Percentiles rank a stretch among this genome's conserved stretches.
These are phyloP conservation scores for Chalcosyrphus nemorum DNA, from an alignment of 2,888 invertebrate species.

Conservation along the genomic window DNA sequence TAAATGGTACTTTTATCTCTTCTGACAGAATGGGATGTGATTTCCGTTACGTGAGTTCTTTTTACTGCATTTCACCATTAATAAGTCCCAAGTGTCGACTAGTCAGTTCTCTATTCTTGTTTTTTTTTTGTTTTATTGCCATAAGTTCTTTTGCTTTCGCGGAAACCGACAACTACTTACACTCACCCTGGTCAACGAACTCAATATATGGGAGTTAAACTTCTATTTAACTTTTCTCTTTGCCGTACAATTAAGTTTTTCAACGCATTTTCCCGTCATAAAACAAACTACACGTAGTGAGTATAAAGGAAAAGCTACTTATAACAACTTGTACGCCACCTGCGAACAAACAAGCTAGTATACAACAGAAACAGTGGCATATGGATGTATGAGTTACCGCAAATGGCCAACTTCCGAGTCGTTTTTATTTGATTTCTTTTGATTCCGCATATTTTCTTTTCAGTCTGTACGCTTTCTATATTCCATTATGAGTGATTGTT, in stretches of 20 bases:
- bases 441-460: slow-evolving; percentile 46
- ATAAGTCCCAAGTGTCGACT: background rate
- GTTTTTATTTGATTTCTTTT: slow-evolving; percentile 1
- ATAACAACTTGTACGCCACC: slow-evolving; percentile 30
- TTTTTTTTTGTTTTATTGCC: background rate
- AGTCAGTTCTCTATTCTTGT: background rate
- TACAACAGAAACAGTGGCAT: slow-evolving; percentile 57
- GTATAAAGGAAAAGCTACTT: slow-evolving; percentile 45
- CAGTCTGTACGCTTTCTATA: slow-evolving; percentile 45
- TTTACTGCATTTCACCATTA: slow-evolving; percentile 3
- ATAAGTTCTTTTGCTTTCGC: slow-evolving; percentile 25
- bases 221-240: slow-evolving; percentile 45
- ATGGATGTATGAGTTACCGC: slow-evolving; percentile 40
- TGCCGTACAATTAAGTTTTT: slow-evolving; percentile 46
- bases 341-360: slow-evolving; percentile 41
- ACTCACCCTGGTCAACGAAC: slow-evolving; percentile 38
- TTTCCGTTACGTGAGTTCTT: background rate
- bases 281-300: slow-evolving; percentile 35
- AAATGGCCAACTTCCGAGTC: slow-evolving; percentile 68
- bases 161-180: background rate
- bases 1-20: background rate
- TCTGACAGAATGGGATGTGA: background rate
- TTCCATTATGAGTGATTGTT: slow-evolving; percentile 34
- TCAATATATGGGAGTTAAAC: slow-evolving; percentile 26
- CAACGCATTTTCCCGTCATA: slow-evolving; percentile 50